Evolutionary conservation across 2,113 vertebrate species (phyloP), one percentile per base, ranked within the genome.

Genomic region (Tyto alba): DNA sequence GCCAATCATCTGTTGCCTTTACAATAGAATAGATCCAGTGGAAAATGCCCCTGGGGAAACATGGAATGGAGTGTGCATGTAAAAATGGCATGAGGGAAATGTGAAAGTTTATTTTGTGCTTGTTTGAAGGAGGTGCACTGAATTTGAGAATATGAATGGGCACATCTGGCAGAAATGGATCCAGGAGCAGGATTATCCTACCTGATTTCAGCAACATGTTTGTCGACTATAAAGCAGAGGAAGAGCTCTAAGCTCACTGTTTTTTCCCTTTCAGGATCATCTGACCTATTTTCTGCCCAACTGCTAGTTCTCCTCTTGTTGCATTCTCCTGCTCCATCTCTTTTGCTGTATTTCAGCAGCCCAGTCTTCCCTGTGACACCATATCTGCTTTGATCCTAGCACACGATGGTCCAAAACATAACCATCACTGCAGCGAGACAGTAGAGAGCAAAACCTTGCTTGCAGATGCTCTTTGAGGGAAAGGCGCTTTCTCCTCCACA

Each of bases 1-100:
- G 47, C 53, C 88, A 92, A 16, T 48, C 15, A 2, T 79, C 53
- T 85, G 26, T 53, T 86, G 87, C 45, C 25, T 89, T 60, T 43
- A 40, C 40, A 66, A 38, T 63, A 78, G 66, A 82, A 78, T 23
- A 74, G 69, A 64, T 68, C 56, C 68, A 78, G 32, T 64, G 64
- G 76, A 87, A 74, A 82, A 69, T 5, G 16, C 36, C 36, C 38
- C 53, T 27, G 29, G 82, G 89, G 69, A 88, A 71, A 36, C 0
- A 8, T 43, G 38, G 59, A 84, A 68, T 25, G 43, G 56, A 80
- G 47, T 2, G 22, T 56, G 34, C 0, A 0, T 41, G 52, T 69
- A 38, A 84, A 67, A 88, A 50, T 0, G 0, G 25, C 0, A 0
- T 10, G 15, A 12, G 18, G 69, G n/a, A n/a, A 93, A 89, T 12